phyloP scores from a whole-genome alignment of 2,888 invertebrate genomes.

The Tricholauxania praeusta region DNA sequence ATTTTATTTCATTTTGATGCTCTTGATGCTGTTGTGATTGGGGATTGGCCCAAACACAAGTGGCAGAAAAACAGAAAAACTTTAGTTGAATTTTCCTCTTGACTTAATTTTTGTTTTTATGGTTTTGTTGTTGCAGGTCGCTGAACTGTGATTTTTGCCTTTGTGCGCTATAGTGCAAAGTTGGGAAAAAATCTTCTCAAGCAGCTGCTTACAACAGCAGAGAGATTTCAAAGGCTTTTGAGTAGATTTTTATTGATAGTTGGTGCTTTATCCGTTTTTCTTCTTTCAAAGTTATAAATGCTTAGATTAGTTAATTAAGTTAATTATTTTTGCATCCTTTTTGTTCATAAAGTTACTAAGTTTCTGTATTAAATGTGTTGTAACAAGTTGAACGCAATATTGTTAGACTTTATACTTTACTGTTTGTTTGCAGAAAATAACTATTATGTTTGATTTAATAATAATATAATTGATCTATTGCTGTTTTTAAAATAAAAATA shows the following conservation, averaged over 20 bases:
- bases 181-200: too few species aligned
- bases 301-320: conserved; percentile 26
- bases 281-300: conserved; percentile 10
- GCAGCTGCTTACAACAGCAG: background rate
- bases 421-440: too few species aligned
- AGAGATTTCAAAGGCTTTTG: conserved; percentile 3
- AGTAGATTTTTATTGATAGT: conserved; percentile 9
- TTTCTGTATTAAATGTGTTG: too few species aligned
- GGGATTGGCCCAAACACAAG: too few species aligned
- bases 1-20: conserved; percentile 8
- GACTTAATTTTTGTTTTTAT: conserved; percentile 17
- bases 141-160: conserved; percentile 22
- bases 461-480: too few species aligned
- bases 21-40: too few species aligned
- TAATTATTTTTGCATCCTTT: conserved; percentile 11
- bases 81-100: background rate
- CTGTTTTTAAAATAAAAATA: too few species aligned
- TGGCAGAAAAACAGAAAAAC: conserved; percentile 1
- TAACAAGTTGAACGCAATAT: too few species aligned
- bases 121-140: conserved; percentile 15
- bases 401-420: too few species aligned
- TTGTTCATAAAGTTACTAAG: too few species aligned
- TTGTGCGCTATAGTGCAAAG: background rate
- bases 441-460: too few species aligned
- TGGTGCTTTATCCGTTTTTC: too few species aligned